Evolutionary conservation across 2,888 invertebrate genomes (phyloP).

Genomic region (Scaptomyza tumidula): DNA sequence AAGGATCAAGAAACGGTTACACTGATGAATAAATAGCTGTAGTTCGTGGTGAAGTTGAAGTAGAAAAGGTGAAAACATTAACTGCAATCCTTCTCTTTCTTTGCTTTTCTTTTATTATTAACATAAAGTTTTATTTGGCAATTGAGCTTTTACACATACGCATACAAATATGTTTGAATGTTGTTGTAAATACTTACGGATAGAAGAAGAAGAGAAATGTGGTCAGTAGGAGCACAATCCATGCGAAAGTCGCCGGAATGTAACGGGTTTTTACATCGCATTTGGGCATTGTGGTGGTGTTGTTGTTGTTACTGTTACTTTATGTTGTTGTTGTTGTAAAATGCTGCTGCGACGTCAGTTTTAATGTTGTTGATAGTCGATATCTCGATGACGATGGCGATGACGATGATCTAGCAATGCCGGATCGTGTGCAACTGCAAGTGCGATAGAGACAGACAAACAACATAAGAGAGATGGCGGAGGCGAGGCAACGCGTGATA

Average conservation of each 20-base stretch:
- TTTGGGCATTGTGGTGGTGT: slow-evolving; percentile 90
- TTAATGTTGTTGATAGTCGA: slow-evolving; percentile 20
- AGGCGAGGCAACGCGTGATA: slow-evolving; percentile 56
- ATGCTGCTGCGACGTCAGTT: slow-evolving; percentile 26
- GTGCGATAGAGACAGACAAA: slow-evolving; percentile 37
- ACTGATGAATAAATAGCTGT: background rate
- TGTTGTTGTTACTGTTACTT: slow-evolving; percentile 17
- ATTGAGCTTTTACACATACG: too few relatives aligned
- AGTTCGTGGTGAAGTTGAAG: too few relatives aligned
- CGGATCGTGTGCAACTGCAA: slow-evolving; percentile 43
- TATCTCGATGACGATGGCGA: slow-evolving; percentile 35
- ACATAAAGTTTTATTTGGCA: too few relatives aligned
- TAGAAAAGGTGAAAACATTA: too few relatives aligned
- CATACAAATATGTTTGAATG: background rate
- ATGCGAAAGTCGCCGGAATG: slow-evolving; percentile 99
- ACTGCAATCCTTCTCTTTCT: too few relatives aligned
- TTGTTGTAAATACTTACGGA: slow-evolving; percentile 91
- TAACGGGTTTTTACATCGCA: slow-evolving; percentile 98
- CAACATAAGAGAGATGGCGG: slow-evolving; percentile 58
- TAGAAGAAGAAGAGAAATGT: slow-evolving; percentile 98
- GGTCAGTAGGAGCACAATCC: slow-evolving; percentile 96
- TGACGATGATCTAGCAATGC: slow-evolving; percentile 44
- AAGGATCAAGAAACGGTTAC: background rate
- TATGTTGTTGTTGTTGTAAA: slow-evolving; percentile 21
- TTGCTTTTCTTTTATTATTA: background rate